Conservation (phyloP, 2,888 invertebrate species). For the Oscheius sp. region DNA sequence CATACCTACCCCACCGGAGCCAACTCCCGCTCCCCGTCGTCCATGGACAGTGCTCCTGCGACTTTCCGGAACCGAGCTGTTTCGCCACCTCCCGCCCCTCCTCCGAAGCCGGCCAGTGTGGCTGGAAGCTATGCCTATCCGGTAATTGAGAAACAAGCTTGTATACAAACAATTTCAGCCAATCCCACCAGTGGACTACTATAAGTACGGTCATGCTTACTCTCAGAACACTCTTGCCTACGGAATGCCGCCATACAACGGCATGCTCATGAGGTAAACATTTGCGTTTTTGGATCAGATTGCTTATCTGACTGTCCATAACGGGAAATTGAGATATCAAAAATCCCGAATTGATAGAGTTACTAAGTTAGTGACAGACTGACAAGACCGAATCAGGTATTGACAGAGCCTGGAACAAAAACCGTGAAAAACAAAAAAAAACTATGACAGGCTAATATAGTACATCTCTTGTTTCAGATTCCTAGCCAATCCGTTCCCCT, state of each 20-base stretch:
- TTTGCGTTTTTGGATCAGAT: too few species aligned
- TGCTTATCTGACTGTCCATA: too few species aligned
- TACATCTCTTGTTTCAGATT: constrained; percentile 40
- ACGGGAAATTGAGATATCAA: too few species aligned
- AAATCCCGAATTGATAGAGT: too few species aligned
- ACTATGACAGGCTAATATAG: not conserved
- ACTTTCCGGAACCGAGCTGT: constrained; percentile 47
- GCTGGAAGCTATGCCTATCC: constrained; percentile 33
- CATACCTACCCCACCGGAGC: constrained; percentile 58
- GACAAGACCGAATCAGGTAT: too few species aligned
- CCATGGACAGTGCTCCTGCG: constrained; percentile 58
- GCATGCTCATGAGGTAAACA: constrained; percentile 54
- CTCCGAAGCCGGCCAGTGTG: constrained; percentile 39
- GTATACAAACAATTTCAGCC: constrained; percentile 11
- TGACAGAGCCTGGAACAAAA: not conserved
- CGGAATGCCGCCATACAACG: constrained; percentile 64
- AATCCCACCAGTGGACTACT: constrained; percentile 35
- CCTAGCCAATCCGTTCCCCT: constrained; percentile 61
- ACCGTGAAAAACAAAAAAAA: constrained; percentile 2
- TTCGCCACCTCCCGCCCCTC: constrained; percentile 51
- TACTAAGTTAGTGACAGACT: too few species aligned
- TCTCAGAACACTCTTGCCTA: constrained; percentile 54
- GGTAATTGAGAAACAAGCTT: not conserved
- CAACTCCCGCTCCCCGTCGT: constrained; percentile 63
- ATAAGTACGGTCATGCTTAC: constrained; percentile 42